Evolutionary conservation across 2,888 invertebrate genomes (phyloP), one percentile per base, ranked within the genome.

Genomic region (Lepetodrilus schrolli): DNA sequence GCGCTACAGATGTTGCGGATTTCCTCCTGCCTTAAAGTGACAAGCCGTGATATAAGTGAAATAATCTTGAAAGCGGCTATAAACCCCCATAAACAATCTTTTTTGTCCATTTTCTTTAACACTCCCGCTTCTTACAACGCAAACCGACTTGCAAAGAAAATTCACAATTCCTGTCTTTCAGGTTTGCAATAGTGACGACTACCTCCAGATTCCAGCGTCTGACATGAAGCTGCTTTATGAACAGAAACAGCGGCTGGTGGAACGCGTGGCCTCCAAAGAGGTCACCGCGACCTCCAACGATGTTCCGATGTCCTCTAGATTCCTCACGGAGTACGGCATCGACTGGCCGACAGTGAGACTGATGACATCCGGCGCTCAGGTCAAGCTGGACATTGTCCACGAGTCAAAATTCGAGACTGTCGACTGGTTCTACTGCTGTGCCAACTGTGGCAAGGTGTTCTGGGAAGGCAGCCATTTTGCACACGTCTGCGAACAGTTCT

Each of bases 371-470:
- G 65, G 72, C 4, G 68, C 49, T 1, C 2, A n/a, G 1, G 30
- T 72, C 1, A 70, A 78, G 75, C 74, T 77, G 73, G 91, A 92
- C 68, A 88, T 91, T 83, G 87, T 93, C 78, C 90, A 92, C 36
- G 83, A 90, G 47, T 88, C 92, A 26, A 89, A 92, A 69, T 82
- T 91, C 82, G 84, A 88, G 48, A 90, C 91, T 72, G 91, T 92
- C 23, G 92, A 93, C 72, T 81, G 92, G 74, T 95, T 94, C 86
- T 93, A 93, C 81, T 90, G 95, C 37, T 96, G 96, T 90, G 93
- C 93, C 80, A 88, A 87, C 34, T 96, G 95, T 91, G 95, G 95
- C 0, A 94, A 94, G 88, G 92, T 94, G 69, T 95, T 93, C 89
- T 95, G 95, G 94, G 94, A 94, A 78, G 93, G 93, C 1, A 86